Percentiles rank a stretch among this genome's conserved stretches.
Evolutionary conservation across 1,140 invertebrate species (phyloP).

Genomic region (Cyclargus thomasi): DNA sequence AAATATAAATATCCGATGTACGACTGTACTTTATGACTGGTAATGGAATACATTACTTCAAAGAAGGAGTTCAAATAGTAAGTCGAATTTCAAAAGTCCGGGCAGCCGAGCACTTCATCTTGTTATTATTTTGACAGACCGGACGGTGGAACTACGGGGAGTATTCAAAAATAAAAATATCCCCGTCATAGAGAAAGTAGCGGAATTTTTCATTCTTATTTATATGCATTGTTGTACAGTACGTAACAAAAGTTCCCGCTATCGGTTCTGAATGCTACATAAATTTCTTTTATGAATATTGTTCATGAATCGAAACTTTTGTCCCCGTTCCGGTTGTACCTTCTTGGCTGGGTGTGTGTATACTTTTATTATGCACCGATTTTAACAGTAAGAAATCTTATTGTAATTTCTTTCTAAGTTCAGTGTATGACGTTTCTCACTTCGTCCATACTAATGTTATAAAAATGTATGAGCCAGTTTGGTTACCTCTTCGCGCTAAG

Average conservation of each 20-base stretch:
- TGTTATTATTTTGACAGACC: slow-evolving; percentile 2
- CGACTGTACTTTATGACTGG: no score
- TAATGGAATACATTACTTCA: no score
- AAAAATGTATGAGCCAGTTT: no score
- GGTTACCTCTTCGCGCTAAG: no score
- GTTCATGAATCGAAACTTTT: slow-evolving; percentile 13
- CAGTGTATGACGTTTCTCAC: no score
- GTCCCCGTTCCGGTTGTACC: slow-evolving; percentile 9
- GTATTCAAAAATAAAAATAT: slow-evolving; percentile 11
- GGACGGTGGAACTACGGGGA: neutral
- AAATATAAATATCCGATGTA: no score
- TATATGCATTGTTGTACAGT: slow-evolving; percentile 10
- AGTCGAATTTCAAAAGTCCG: neutral
- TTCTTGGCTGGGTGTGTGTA: neutral
- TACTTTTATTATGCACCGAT: neutral
- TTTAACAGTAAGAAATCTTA: neutral
- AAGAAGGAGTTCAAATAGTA: no score
- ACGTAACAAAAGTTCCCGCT: slow-evolving; percentile 18
- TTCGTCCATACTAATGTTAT: no score
- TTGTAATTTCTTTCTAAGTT: no score
- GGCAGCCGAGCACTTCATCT: neutral
- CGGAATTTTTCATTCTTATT: slow-evolving; percentile 13
- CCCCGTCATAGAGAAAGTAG: slow-evolving; percentile 8
- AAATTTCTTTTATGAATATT: slow-evolving; percentile 18
- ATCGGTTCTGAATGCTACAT: slow-evolving; percentile 11